These are phyloP conservation scores for Cavia aperea DNA, from an alignment of 2,113 vertebrate species.

Conservation along the genomic window DNA sequence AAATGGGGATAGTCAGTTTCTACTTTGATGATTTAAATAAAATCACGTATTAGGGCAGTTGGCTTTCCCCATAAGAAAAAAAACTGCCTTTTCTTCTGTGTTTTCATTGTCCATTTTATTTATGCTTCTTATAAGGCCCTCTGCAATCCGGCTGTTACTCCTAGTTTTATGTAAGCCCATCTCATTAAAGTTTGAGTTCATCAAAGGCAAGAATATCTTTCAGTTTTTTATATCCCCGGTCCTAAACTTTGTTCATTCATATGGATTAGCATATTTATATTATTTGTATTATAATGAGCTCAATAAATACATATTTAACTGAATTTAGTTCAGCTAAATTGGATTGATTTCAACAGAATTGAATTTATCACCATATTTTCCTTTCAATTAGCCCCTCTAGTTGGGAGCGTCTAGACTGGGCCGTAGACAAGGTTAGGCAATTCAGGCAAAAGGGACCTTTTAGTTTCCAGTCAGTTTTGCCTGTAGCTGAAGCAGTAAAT, in stretches of 20 bases:
- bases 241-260: neutral
- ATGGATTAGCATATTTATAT: neutral
- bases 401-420: neutral
- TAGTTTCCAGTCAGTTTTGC: neutral
- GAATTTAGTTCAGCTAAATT: slow-evolving; percentile 22
- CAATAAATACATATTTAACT: neutral
- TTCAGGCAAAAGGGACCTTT: neutral
- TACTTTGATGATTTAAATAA: neutral
- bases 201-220: neutral
- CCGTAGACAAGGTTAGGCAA: neutral
- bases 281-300: neutral
- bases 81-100: neutral
- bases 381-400: neutral
- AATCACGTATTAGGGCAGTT: neutral
- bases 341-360: neutral
- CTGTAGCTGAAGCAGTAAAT: neutral
- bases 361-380: neutral
- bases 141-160: neutral
- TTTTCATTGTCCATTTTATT: neutral
- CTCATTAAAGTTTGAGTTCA: slow-evolving; percentile 17
- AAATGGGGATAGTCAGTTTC: neutral
- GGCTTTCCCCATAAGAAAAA: neutral
- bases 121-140: neutral
- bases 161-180: neutral
- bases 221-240: neutral